phyloP scores from a whole-genome alignment of 2,797 vertebrate genomes.

The Galago senegalensis region DNA sequence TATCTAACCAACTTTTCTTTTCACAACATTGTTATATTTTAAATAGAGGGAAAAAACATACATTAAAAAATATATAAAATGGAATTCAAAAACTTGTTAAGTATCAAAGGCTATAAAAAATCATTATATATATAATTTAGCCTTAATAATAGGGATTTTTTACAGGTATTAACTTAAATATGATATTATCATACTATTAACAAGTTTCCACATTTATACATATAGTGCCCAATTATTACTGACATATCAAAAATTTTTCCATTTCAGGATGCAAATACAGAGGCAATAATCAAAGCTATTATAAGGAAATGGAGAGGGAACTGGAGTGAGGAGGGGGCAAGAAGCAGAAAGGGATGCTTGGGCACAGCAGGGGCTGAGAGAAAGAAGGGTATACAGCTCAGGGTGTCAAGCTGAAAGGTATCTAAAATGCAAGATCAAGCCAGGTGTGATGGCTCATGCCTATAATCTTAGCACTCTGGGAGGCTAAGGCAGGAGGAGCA shows the following conservation, averaged over 20 bases:
- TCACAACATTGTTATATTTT: constrained; percentile 52
- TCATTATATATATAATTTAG: not conserved
- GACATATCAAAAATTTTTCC: not conserved
- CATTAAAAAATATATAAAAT: constrained; percentile 41
- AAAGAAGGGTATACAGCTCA: not conserved
- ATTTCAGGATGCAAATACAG: constrained; percentile 32
- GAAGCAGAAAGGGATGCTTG: accelerated
- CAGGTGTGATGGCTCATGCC: no score
- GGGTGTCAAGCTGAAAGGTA: not conserved
- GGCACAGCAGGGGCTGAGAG: not conserved
- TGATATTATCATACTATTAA: constrained; percentile 2
- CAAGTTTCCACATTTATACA: not conserved
- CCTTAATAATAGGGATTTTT: constrained; percentile 38
- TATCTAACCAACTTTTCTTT: constrained; percentile 55
- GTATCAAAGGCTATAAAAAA: constrained; percentile 61
- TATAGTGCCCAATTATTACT: not conserved
- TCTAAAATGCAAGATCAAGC: not conserved
- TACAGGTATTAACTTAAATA: constrained; percentile 46
- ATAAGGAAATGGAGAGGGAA: not conserved
- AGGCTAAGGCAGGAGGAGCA: no score
- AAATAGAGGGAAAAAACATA: not conserved
- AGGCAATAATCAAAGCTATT: not conserved
- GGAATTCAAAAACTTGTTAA: constrained; percentile 40
- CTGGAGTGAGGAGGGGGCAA: not conserved
- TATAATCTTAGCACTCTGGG: no score